These are phyloP conservation scores for Orcinus orca DNA, from an alignment of 2,113 vertebrate genomes.

Conservation along the genomic window DNA sequence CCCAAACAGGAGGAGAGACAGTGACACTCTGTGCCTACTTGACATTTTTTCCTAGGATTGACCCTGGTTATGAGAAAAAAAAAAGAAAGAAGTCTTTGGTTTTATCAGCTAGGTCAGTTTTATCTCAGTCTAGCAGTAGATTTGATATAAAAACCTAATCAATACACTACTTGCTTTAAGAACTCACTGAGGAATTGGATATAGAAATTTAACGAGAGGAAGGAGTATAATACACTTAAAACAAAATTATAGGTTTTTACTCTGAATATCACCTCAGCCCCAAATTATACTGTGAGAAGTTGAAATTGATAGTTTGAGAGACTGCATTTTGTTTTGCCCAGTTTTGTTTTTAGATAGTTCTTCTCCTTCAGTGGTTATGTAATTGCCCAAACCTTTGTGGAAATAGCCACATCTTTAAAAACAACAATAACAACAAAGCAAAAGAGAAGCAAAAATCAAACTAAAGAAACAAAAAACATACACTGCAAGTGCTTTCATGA, in stretches of 20 bases:
- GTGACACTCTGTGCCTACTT: neutral
- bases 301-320: slow-evolving; percentile 34
- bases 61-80: neutral
- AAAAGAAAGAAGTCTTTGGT: slow-evolving; percentile 31
- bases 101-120: slow-evolving; percentile 40
- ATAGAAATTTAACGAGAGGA: slow-evolving; percentile 32
- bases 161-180: slow-evolving; percentile 39
- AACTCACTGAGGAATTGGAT: slow-evolving; percentile 16
- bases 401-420: slow-evolving; percentile 12
- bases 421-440: neutral
- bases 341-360: slow-evolving; percentile 29
- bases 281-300: slow-evolving; percentile 34
- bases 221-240: slow-evolving; percentile 43
- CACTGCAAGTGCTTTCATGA: neutral
- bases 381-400: slow-evolving; percentile 27
- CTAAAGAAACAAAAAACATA: neutral
- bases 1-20: neutral
- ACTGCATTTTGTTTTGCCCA: slow-evolving; percentile 46
- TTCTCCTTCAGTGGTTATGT: slow-evolving; percentile 1
- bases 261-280: slow-evolving; percentile 31
- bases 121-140: slow-evolving; percentile 25
- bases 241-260: slow-evolving; percentile 58
- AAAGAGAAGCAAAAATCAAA: neutral
- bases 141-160: slow-evolving; percentile 63
- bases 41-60: neutral